Evolutionary conservation across 2,888 invertebrate genomes (phyloP).

Genomic region (Cryptops parisi): DNA sequence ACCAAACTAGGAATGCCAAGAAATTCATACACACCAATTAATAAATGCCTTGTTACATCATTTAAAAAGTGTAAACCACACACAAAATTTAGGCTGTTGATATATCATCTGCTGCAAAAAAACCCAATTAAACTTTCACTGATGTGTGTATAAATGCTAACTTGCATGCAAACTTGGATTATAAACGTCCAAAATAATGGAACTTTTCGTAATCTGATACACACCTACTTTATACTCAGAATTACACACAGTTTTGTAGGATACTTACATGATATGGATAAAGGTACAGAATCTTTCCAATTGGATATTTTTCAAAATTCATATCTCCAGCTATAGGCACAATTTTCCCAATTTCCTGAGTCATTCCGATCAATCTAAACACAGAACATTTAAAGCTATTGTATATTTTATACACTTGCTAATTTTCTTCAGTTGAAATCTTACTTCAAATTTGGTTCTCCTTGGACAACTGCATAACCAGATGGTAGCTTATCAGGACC

Average conservation of each 20-base stretch:
- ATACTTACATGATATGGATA: constrained; percentile 27
- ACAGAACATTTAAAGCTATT: not conserved
- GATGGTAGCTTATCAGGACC: constrained; percentile 16
- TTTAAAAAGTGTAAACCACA: too few species aligned
- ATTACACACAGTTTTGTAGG: not conserved
- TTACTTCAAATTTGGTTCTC: constrained; percentile 25
- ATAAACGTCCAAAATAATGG: not conserved
- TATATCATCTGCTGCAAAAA: too few species aligned
- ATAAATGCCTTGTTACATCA: too few species aligned
- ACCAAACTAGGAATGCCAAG: too few species aligned
- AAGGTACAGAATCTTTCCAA: constrained; percentile 26
- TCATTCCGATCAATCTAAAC: constrained; percentile 23
- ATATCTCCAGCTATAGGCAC: constrained; percentile 23
- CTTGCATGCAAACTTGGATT: too few species aligned
- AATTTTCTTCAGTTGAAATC: too few species aligned
- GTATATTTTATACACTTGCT: not conserved
- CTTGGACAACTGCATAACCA: constrained; percentile 24
- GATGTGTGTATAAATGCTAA: too few species aligned
- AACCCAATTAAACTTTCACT: too few species aligned
- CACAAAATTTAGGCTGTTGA: too few species aligned
- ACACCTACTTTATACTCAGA: too few species aligned
- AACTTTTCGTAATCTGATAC: too few species aligned
- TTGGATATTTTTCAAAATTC: constrained; percentile 25
- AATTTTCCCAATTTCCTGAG: constrained; percentile 28
- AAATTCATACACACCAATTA: too few species aligned